Evolutionary conservation across 2,797 vertebrate species (phyloP).

Genomic region (Pangasius mekongensis): DNA sequence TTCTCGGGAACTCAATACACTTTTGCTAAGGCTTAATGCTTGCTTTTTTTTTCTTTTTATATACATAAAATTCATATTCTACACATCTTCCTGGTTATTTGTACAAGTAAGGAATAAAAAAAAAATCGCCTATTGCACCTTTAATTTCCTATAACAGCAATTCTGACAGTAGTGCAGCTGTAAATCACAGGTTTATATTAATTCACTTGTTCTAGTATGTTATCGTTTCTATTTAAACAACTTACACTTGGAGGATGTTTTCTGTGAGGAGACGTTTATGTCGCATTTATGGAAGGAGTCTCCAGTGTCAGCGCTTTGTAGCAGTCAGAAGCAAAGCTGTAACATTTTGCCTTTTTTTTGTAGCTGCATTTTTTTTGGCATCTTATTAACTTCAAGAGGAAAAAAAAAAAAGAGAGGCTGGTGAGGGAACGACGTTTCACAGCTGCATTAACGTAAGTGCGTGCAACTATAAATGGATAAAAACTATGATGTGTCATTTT

Average conservation of each 20-base stretch:
- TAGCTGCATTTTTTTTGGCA: neutral
- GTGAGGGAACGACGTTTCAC: neutral
- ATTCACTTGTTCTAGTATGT: neutral
- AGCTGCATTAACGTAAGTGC: neutral
- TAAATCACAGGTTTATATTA: neutral
- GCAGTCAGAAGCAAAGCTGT: neutral
- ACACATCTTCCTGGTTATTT: neutral
- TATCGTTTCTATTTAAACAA: neutral
- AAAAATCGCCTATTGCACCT: neutral
- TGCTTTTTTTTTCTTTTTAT: too few relatives aligned
- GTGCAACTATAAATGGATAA: neutral
- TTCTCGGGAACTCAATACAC: too few relatives aligned
- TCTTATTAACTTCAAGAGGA: neutral
- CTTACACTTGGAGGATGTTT: neutral
- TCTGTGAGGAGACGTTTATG: neutral
- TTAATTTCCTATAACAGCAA: too few relatives aligned
- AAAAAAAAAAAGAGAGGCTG: too few relatives aligned
- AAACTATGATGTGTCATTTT: neutral
- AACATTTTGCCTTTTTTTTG: too few relatives aligned
- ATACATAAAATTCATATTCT: too few relatives aligned
- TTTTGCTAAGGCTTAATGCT: neutral
- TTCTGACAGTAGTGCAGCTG: neutral
- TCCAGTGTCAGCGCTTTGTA: neutral
- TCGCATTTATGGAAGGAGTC: neutral
- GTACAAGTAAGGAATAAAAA: neutral